Conservation (phyloP, 2,888 invertebrate species). For the Pachliopta kotzebuea region DNA sequence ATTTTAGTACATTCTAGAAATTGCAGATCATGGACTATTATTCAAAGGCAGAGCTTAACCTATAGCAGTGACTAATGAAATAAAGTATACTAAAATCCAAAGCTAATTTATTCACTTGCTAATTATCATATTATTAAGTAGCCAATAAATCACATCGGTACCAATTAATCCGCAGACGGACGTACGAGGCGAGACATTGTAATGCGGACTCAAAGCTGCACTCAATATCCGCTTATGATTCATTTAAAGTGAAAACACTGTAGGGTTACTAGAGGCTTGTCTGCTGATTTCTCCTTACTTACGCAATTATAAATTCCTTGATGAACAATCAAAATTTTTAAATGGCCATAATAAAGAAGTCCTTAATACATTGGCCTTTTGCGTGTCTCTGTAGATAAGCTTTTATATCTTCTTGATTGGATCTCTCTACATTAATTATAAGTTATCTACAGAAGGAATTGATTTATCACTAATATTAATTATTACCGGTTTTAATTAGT, state of each 20-base stretch:
- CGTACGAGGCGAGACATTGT: conserved; percentile 16
- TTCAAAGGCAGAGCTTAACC: too few species aligned
- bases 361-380: not conserved
- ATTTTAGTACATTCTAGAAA: too few species aligned
- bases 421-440: too few species aligned
- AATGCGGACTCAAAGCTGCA: conserved; percentile 15
- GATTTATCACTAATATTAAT: too few species aligned
- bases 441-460: too few species aligned
- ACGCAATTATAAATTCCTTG: not conserved
- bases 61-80: conserved; percentile 37
- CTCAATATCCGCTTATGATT: conserved; percentile 23
- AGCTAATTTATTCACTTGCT: conserved; percentile 69
- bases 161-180: conserved; percentile 54
- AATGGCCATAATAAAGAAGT: not conserved
- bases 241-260: conserved; percentile 16
- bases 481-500: too few species aligned
- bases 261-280: not conserved
- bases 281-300: not conserved
- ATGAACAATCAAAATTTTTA: not conserved
- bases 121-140: conserved; percentile 77
- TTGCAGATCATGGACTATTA: too few species aligned
- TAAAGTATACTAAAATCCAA: conserved; percentile 35
- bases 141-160: conserved; percentile 70
- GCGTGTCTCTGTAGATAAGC: not conserved
- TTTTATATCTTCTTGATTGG: too few species aligned